Conservation (phyloP, 1,140 invertebrate species). For the Neocloeon triangulifer region DNA sequence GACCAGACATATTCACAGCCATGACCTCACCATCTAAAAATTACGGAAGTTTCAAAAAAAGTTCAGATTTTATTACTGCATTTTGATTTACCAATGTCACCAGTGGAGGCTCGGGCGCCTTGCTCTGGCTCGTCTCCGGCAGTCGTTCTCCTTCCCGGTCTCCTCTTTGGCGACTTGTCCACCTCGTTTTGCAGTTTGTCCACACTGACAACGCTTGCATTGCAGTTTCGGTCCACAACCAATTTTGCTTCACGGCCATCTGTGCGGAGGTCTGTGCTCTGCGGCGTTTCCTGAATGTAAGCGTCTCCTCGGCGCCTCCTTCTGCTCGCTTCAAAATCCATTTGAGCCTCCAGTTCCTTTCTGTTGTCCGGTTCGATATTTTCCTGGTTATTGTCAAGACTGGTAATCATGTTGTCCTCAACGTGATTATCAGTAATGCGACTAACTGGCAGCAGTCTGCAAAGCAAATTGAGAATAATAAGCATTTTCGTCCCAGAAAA, state of each 20-base stretch:
- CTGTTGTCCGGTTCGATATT: constrained; percentile 45
- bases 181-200: constrained; percentile 12
- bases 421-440: constrained; percentile 23
- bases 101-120: too few relatives aligned
- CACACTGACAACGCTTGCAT: constrained; percentile 26
- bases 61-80: too few relatives aligned
- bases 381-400: constrained; percentile 40
- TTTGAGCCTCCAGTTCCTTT: constrained; percentile 21
- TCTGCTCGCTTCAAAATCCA: constrained; percentile 18
- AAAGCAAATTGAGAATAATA: too few relatives aligned
- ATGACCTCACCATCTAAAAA: background rate
- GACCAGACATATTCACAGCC: constrained; percentile 21
- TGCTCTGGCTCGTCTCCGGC: constrained; percentile 9
- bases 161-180: constrained; percentile 23
- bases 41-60: too few relatives aligned
- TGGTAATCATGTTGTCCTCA: constrained; percentile 20
- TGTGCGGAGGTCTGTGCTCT: constrained; percentile 15
- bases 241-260: constrained; percentile 9
- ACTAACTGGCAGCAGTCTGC: constrained; percentile 23
- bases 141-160: constrained; percentile 8
- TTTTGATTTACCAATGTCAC: too few relatives aligned
- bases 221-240: constrained; percentile 45
- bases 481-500: background rate
- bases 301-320: constrained; percentile 16
- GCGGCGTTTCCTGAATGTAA: constrained; percentile 14